Evolutionary conservation across 2,113 vertebrate genomes (phyloP).

Genomic region (Apodemus sylvaticus): DNA sequence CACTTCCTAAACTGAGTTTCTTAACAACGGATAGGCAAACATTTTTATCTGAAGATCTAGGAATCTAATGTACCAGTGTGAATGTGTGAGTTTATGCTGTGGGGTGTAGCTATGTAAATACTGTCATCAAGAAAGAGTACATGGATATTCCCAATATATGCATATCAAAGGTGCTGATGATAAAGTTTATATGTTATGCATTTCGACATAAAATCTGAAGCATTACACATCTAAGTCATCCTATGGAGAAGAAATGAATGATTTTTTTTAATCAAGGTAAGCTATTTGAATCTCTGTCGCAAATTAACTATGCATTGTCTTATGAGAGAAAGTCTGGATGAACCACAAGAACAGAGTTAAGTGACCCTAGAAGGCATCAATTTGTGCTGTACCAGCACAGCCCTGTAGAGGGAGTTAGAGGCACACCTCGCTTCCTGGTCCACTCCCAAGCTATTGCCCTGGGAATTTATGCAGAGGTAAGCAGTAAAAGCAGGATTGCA

Average conservation of each 20-base stretch:
- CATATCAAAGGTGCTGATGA: background rate
- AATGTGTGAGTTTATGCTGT: background rate
- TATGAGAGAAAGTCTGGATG: background rate
- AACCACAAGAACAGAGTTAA: background rate
- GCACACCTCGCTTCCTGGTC: background rate
- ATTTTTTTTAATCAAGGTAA: background rate
- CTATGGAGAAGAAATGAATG: background rate
- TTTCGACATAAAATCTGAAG: conserved; percentile 23
- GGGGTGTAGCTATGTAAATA: background rate
- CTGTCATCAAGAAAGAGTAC: background rate
- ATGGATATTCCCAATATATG: background rate
- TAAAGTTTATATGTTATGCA: background rate
- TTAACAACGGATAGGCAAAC: conserved; percentile 19
- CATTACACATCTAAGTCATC: background rate
- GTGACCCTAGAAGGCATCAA: background rate
- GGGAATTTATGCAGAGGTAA: background rate
- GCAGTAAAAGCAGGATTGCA: background rate
- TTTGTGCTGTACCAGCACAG: background rate
- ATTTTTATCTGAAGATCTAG: background rate
- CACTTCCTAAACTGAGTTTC: conserved; percentile 37
- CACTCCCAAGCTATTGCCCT: background rate
- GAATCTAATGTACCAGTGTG: conserved; percentile 4
- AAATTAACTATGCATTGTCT: background rate
- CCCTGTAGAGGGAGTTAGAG: conserved; percentile 68
- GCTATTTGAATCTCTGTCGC: background rate